Evolutionary conservation across 2,888 invertebrate species (phyloP).

Genomic region (Temnothorax unifasciatus): DNA sequence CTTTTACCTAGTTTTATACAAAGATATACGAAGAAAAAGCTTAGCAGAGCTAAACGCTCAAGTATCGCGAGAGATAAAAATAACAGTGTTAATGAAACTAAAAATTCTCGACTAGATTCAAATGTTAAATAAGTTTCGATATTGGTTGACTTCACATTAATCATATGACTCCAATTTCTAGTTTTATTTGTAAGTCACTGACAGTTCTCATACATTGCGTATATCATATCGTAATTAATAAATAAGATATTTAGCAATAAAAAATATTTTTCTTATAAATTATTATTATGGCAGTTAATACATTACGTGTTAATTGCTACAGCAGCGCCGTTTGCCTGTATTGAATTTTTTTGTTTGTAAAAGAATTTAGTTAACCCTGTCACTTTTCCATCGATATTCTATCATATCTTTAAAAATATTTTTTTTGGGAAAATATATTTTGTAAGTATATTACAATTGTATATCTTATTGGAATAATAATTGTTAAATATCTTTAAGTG

Average conservation of each 20-base stretch:
- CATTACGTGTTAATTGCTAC: slow-evolving; percentile 9
- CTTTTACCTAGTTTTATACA: not conserved
- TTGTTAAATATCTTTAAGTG: slow-evolving; percentile 2
- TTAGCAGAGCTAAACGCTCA: not conserved
- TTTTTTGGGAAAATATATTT: slow-evolving; percentile 44
- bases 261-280: slow-evolving; percentile 60
- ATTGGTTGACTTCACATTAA: not conserved
- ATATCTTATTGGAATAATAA: slow-evolving; percentile 9
- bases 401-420: slow-evolving; percentile 3
- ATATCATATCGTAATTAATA: slow-evolving; percentile 3
- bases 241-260: slow-evolving; percentile 54
- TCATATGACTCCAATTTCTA: not conserved
- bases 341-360: not conserved
- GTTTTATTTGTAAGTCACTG: slow-evolving; percentile 11
- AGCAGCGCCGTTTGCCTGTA: not conserved
- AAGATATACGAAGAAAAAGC: not conserved
- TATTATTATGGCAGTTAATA: slow-evolving; percentile 37
- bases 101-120: not conserved
- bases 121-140: not conserved
- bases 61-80: slow-evolving; percentile 4
- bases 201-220: not conserved
- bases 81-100: not conserved
- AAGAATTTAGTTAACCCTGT: slow-evolving; percentile 9
- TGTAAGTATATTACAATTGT: slow-evolving; percentile 14
- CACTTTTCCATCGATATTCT: slow-evolving; percentile 12